Base-by-base conservation (phyloP, 2,113 vertebrate genomes). In the Kryptolebias marmoratus region DNA sequence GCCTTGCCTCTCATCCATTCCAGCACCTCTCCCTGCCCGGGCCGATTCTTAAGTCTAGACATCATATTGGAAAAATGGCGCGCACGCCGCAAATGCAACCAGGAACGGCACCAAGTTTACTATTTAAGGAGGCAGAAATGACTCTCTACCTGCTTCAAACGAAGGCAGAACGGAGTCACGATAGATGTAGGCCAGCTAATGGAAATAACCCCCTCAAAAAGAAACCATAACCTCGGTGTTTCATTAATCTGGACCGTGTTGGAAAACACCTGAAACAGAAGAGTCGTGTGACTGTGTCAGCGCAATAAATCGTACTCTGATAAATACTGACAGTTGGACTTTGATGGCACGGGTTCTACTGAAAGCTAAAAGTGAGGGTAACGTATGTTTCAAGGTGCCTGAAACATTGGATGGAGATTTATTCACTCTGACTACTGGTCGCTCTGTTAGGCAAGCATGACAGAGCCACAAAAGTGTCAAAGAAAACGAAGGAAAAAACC, bases 1-100 rank as follows among this genome's bases (percentile, higher is more conserved):
- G 70, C 76, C 84, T 73, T 69, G 81, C 73, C 79, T 78, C 82
- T 74, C 73, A 70, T 75, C 79, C 65, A 61, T 82, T 60, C 87
- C 67, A 75, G 72, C 79, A 73, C 68, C 79, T 80, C 82, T 69
- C 73, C 73, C 71, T 71, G 75, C 89, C 89, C 75, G 90, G 90
- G 90, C 87, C 81, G 92, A 92, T 94, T 93, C 93, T 93, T 89
- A 90, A 94, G 95, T 96, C 95, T 94, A 96, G 95, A 95, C 94
- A 92, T 91, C 87, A 92, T 92, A 95, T 93, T 93, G 92, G 85
- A 93, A 93, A 42, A 93, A 88, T 90, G 89, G 92, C 87, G 94
- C 87, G 84, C 90, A 91, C 83, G 56, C 89, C 88, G 88, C 87
- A 91, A 91, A 91, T 31, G 82, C 85, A 85, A 22, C 88, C 77